These are phyloP conservation scores for Harpagus bidentatus DNA, from an alignment of 2,113 vertebrate genomes.

Conservation along the genomic window DNA sequence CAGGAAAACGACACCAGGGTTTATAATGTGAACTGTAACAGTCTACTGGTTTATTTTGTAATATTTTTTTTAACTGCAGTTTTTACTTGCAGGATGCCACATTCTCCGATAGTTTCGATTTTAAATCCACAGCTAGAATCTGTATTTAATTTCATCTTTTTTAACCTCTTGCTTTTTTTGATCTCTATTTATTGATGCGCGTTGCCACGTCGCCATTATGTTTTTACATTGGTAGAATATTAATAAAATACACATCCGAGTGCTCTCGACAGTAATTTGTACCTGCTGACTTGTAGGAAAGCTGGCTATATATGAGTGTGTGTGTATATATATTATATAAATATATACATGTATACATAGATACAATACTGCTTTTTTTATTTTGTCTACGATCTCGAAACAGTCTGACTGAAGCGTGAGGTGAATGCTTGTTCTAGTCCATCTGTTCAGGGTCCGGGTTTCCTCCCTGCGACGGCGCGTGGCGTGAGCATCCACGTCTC, in stretches of 20 bases:
- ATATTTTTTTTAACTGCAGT: constrained; percentile 37
- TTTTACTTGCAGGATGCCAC: constrained; percentile 63
- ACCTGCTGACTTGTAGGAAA: constrained; percentile 75
- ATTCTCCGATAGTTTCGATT: constrained; percentile 54
- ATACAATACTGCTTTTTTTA: constrained; percentile 71
- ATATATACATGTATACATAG: constrained; percentile 79
- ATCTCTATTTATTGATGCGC: constrained; percentile 77
- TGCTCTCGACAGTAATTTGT: constrained; percentile 64
- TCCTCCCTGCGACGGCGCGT: neutral
- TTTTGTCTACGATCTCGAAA: constrained; percentile 57
- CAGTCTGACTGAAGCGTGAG: constrained; percentile 58
- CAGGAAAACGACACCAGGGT: constrained; percentile 51
- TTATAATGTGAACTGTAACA: constrained; percentile 75
- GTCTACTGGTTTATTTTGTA: constrained; percentile 71
- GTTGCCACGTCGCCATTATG: constrained; percentile 58
- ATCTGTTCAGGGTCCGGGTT: constrained; percentile 27
- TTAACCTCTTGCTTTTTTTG: constrained; percentile 64
- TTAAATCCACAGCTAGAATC: constrained; percentile 67
- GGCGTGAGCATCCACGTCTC: constrained; percentile 45
- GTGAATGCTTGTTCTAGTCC: constrained; percentile 46
- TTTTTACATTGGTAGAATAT: constrained; percentile 65
- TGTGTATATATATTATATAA: constrained; percentile 77
- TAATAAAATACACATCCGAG: constrained; percentile 66
- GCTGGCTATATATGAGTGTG: constrained; percentile 56
- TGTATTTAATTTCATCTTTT: constrained; percentile 73